A percentile compares a stretch with the other conserved stretches of the same genome.
Conservation (phyloP, 2,113 vertebrate genomes). For the Raja brachyura region DNA sequence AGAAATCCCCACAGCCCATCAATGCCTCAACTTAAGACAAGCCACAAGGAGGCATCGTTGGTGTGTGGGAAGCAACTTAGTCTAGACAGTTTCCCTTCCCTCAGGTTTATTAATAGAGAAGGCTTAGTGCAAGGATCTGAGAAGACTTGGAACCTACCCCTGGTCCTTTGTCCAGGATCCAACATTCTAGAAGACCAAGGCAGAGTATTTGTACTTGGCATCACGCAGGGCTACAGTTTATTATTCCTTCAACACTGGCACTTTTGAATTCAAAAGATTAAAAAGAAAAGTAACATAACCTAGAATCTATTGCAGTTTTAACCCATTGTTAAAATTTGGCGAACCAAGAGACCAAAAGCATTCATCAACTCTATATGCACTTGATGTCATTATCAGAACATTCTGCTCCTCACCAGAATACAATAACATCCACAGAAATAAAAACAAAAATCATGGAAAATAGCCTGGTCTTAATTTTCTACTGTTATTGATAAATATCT, state of each 20-base stretch:
- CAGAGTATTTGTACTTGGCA: background rate
- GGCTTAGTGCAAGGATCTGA: slow-evolving; percentile 10
- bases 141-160: background rate
- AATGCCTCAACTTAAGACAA: background rate
- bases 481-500: no score
- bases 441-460: no score
- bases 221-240: background rate
- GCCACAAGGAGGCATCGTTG: background rate
- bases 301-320: background rate
- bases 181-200: slow-evolving; percentile 25
- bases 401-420: background rate
- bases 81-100: slow-evolving; percentile 35
- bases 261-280: background rate
- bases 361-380: background rate
- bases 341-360: background rate
- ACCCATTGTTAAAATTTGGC: background rate
- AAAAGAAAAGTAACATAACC: background rate
- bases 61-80: background rate
- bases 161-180: background rate
- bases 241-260: slow-evolving; percentile 18
- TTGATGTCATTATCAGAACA: background rate
- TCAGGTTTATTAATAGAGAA: slow-evolving; percentile 17
- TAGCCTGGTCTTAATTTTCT: no score
- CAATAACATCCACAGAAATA: background rate
- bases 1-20: slow-evolving; percentile 10